Conservation (phyloP, 2,113 vertebrate species). For the Cairina moschata region DNA sequence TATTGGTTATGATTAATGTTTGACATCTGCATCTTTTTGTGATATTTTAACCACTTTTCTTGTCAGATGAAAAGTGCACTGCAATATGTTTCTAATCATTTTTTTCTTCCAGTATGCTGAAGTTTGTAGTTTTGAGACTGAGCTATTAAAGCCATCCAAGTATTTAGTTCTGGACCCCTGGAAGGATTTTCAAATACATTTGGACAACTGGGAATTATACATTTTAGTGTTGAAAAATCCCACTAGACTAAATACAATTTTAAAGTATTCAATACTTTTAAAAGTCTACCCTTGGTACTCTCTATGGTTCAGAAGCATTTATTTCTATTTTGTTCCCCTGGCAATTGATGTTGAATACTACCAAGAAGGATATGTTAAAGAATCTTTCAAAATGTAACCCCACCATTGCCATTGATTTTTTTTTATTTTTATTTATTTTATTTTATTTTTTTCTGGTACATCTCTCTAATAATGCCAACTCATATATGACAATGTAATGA, state of each 20-base stretch:
- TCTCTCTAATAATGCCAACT: background rate
- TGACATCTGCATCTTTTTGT: slow-evolving; percentile 54
- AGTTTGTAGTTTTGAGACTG: background rate
- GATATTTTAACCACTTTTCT: slow-evolving; percentile 12
- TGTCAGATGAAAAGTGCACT: slow-evolving; percentile 4
- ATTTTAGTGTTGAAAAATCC: background rate
- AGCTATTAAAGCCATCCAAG: background rate
- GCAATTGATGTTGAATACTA: background rate
- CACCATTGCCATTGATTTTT: background rate
- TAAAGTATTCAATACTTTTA: background rate
- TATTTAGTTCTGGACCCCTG: background rate
- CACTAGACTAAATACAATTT: background rate
- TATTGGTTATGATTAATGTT: slow-evolving; percentile 48
- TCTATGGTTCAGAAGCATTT: background rate
- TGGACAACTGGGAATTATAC: background rate
- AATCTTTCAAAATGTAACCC: background rate
- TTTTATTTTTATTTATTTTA: background rate
- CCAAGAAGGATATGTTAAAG: background rate
- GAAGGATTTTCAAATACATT: background rate
- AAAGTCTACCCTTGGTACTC: background rate
- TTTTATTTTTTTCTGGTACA: background rate
- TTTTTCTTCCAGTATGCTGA: background rate
- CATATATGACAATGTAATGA: background rate
- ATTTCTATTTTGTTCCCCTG: background rate
- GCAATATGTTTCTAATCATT: background rate